Evolutionary conservation across 2,797 vertebrate genomes (phyloP), one percentile per base, ranked within the genome.

Genomic region (Darevskia mixta): DNA sequence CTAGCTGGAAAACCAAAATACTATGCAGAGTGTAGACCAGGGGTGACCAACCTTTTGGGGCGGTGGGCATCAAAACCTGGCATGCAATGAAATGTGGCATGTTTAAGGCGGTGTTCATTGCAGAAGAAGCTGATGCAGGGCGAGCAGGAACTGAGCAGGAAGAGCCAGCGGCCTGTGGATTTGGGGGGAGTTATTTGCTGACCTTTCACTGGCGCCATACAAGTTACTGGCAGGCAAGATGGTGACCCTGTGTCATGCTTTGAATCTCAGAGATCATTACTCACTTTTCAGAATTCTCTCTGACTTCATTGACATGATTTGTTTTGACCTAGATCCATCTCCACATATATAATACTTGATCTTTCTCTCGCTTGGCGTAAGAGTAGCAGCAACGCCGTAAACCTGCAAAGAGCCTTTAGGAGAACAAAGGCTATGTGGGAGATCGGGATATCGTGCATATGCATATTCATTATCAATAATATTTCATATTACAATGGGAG

Each of bases 401-500:
- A n/a, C 32, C 55, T 86, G 78, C 73, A 86, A 27, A 32, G 9
- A 61, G 35, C 8, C 45, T 80, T 15, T 43, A 3, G n/a, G 35
- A 32, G 49, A 15, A 73, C 64, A 67, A 79, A 86, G 38, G 32
- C 64, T 67, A 15, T 69, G 61, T 18, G n/a, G 23, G 49, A 49
- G n/a, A 27, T 55, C 23, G 45, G 29, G 8, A 23, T n/a, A 79
- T 71, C 35, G 27, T 67, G 10, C 18, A 79, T 61, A 43, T 72
- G 66, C 75, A 88, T 71, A 71, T 79, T 79, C 76, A 79, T 71
- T 88, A 49, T 49, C 25, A 38, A 18, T 87, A 49, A 66, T 41
- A 58, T 71, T 84, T 84, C 79, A 79, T 79, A 55, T 71, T 88
- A 11, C 76, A 84, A 11, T 79, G 66, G 43, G 66, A 76, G 58